Evolutionary conservation across 2,797 vertebrate species (phyloP), one percentile per base, ranked within the genome.

Genomic region (Anas bernieri): DNA sequence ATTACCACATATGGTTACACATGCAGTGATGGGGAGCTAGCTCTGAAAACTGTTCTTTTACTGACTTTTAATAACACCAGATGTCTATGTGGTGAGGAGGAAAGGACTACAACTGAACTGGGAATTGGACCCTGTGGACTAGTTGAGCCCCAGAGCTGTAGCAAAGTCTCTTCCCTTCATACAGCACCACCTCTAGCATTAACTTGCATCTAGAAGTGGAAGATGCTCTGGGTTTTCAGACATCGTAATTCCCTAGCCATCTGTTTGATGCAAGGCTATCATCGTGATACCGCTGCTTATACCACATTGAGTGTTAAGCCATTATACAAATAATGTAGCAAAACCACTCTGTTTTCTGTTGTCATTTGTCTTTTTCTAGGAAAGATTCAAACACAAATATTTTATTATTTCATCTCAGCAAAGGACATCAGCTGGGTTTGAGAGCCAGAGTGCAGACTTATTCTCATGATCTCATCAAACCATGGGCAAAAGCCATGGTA

Each of bases 61-160:
- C 88, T 94, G 83, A 90, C 86, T 92, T 92, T 96, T 94, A 97
- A 96, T 96, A 91, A 93, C 92, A 91, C 88, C 97, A 97, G 95
- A 92, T 97, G 95, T 97, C 96, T 96, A 10, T 59, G 87, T 93
- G 90, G 94, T 0, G 80, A 76, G 61, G 68, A 95, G 90, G 78
- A 86, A 92, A 75, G 81, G 90, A 68, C 90, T 91, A 85, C 83
- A 88, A 20, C 92, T 0, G 17, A 78, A 89, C 18, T 26, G 85
- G 88, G 96, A 97, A 97, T 96, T 96, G 93, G 96, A 83, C 96
- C 87, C 96, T 89, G 76, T 93, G 93, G 96, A 95, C 86, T 68
- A 95, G 91, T 90, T 93, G 86, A 94, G 90, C 78, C 91, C 59
- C 94, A 91, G 28, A 95, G 92, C 86, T 91, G 63, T 70, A 72